phyloP scores from a whole-genome alignment of 2,888 invertebrate genomes.

The Carterocephalus palaemon region DNA sequence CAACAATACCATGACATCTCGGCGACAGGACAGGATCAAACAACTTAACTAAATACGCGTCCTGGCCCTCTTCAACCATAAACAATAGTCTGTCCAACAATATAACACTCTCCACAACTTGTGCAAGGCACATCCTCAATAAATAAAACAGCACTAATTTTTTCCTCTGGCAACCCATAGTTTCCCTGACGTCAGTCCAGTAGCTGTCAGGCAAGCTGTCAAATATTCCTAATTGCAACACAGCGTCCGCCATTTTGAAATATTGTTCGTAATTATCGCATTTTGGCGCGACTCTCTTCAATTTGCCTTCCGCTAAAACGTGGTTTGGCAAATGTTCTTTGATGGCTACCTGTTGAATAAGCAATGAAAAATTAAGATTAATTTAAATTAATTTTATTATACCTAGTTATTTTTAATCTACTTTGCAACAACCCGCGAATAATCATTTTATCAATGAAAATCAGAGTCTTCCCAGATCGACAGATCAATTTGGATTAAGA shows the following conservation, averaged over 20 bases:
- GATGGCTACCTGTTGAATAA: constrained; percentile 57
- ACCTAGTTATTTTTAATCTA: too few relatives aligned
- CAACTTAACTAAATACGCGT: constrained; percentile 82
- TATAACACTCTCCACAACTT: constrained; percentile 89
- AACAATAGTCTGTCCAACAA: constrained; percentile 89
- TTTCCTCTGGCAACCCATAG: constrained; percentile 61
- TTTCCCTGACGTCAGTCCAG: constrained; percentile 40
- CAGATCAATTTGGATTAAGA: too few relatives aligned
- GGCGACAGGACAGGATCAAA: constrained; percentile 93
- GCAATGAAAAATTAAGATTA: background rate
- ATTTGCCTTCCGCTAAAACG: constrained; percentile 70
- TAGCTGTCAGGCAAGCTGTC: constrained; percentile 54
- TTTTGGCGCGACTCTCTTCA: constrained; percentile 80
- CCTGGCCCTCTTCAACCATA: constrained; percentile 81
- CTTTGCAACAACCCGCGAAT: too few relatives aligned
- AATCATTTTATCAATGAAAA: too few relatives aligned
- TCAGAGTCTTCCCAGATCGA: too few relatives aligned
- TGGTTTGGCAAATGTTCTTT: constrained; percentile 48
- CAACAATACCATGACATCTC: constrained; percentile 86
- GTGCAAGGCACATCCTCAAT: constrained; percentile 86
- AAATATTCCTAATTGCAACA: constrained; percentile 75
- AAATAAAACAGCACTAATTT: constrained; percentile 87
- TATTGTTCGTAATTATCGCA: constrained; percentile 84
- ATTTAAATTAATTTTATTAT: background rate
- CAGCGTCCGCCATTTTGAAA: constrained; percentile 81